Conservation (phyloP, 2,888 invertebrate genomes). For the Orthosia gothica region DNA sequence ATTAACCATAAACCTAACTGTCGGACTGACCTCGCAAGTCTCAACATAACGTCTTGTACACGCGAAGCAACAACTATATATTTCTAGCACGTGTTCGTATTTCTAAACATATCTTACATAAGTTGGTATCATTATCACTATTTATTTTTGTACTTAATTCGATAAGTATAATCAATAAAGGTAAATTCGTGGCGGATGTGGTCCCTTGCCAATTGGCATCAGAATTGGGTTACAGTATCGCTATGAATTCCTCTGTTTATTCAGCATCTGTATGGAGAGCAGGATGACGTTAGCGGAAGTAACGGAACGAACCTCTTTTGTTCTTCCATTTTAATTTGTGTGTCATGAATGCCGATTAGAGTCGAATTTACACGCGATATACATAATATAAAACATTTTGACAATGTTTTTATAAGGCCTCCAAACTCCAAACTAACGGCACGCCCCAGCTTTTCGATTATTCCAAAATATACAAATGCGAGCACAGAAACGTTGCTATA, state of each 20-base stretch:
- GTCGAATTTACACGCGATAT: conserved; percentile 67
- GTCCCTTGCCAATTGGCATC: conserved; percentile 69
- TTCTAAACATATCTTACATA: conserved; percentile 34
- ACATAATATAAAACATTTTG: conserved; percentile 58
- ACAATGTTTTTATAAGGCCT: conserved; percentile 49
- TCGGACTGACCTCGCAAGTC: conserved; percentile 52
- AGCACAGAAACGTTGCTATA: conserved; percentile 33
- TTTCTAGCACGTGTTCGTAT: conserved; percentile 43
- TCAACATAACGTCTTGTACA: conserved; percentile 38
- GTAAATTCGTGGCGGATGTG: conserved; percentile 59
- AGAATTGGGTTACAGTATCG: conserved; percentile 73
- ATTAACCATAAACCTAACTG: conserved; percentile 48
- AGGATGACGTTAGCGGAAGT: conserved; percentile 80
- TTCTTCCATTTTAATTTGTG: conserved; percentile 77
- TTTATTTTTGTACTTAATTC: conserved; percentile 51
- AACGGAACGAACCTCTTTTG: conserved; percentile 80
- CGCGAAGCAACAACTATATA: conserved; percentile 34
- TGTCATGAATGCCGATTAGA: conserved; percentile 77
- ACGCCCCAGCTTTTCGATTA: conserved; percentile 41
- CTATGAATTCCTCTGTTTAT: conserved; percentile 72
- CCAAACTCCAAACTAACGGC: conserved; percentile 59
- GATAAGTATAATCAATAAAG: conserved; percentile 57
- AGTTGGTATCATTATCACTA: conserved; percentile 35
- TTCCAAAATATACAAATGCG: conserved; percentile 36
- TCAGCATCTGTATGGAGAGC: conserved; percentile 72